A percentile compares a stretch with the other conserved stretches of the same genome.
Evolutionary conservation across 1,140 invertebrate species (phyloP).

Genomic region (Polypedilum vanderplanki): DNA sequence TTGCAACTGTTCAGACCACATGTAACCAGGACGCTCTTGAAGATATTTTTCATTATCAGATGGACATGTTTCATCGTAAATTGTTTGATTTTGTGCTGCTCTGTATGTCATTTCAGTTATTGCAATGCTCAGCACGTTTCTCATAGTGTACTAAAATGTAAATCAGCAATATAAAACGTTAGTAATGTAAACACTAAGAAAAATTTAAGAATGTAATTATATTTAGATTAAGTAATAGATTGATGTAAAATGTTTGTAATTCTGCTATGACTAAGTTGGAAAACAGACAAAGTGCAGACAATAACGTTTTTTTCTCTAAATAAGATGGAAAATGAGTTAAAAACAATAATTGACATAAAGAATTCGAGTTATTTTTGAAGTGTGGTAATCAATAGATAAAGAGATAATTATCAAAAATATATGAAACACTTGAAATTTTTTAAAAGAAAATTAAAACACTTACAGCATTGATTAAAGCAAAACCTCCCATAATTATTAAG

Average conservation of each 20-base stretch:
- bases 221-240: background rate
- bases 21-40: conserved; percentile 32
- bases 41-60: conserved; percentile 36
- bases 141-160: conserved; percentile 61
- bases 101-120: conserved; percentile 76
- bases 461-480: conserved; percentile 3
- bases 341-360: too few species aligned
- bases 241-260: too few species aligned
- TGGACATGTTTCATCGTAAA: conserved; percentile 41
- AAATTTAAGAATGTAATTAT: background rate
- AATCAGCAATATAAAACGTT: too few species aligned
- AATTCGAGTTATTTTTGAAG: too few species aligned
- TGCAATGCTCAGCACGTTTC: conserved; percentile 79
- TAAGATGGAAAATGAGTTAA: too few species aligned
- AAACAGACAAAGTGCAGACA: too few species aligned
- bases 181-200: background rate
- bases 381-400: too few species aligned
- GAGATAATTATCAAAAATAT: too few species aligned
- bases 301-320: too few species aligned
- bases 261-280: too few species aligned
- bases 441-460: background rate
- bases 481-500: background rate
- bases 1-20: conserved; percentile 44
- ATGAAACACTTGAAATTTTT: background rate
- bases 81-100: conserved; percentile 34